Conservation (phyloP, 2,888 invertebrate genomes). For the Listrodromus nycthemerus region DNA sequence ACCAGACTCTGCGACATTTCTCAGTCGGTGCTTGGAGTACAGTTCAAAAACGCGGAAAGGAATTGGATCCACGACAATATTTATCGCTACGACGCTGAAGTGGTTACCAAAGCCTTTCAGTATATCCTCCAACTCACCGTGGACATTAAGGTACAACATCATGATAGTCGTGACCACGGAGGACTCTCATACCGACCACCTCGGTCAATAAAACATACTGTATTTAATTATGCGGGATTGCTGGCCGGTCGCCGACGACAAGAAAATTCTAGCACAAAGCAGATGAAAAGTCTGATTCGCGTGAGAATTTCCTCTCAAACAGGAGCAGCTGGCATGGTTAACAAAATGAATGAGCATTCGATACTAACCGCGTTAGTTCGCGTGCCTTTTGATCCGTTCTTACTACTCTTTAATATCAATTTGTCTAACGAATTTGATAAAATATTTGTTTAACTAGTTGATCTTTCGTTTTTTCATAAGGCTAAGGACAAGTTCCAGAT, state of each 20-base stretch:
- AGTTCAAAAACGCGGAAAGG: constrained; percentile 70
- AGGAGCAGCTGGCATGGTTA: not conserved
- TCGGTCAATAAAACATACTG: not conserved
- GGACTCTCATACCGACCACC: not conserved
- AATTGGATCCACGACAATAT: constrained; percentile 70
- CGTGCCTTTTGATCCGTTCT: no score
- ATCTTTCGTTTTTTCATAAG: constrained; percentile 37
- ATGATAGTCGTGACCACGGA: not conserved
- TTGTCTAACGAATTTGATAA: no score
- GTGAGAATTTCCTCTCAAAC: not conserved
- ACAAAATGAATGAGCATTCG: no score
- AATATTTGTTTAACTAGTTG: not conserved
- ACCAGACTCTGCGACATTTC: constrained; percentile 63
- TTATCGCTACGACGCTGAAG: constrained; percentile 69
- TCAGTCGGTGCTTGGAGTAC: constrained; percentile 67
- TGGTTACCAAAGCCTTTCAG: constrained; percentile 67
- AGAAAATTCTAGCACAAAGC: no score
- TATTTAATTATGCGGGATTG: not conserved
- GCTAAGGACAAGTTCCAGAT: constrained; percentile 58
- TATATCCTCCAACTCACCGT: constrained; percentile 71
- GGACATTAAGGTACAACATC: constrained; percentile 66
- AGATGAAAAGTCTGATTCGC: no score
- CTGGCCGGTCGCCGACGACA: no score
- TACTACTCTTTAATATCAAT: no score
- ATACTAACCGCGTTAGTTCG: no score